Percentiles rank a stretch among this genome's conserved stretches.
These are phyloP conservation scores for Siniperca obscura DNA, from an alignment of 2,797 vertebrate genomes.

Conservation along the genomic window DNA sequence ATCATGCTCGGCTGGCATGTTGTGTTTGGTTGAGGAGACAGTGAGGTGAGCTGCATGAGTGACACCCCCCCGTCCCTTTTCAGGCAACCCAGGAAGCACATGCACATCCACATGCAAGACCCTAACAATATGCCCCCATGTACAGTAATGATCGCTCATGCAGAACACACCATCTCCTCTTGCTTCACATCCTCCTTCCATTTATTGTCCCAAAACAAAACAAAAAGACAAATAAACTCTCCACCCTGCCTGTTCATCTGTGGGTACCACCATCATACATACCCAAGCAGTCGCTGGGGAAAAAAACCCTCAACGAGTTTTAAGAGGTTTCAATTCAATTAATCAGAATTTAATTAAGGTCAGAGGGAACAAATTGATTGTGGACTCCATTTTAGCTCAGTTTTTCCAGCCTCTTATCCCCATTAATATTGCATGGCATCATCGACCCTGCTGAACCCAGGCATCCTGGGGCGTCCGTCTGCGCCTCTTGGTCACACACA, in stretches of 20 bases:
- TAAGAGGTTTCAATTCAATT: constrained; percentile 58
- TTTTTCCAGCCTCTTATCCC: constrained; percentile 73
- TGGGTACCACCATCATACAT: constrained; percentile 80
- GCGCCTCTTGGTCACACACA: constrained; percentile 37
- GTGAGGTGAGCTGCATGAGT: constrained; percentile 76
- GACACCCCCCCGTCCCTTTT: neutral
- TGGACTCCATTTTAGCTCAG: constrained; percentile 52
- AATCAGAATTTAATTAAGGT: constrained; percentile 73
- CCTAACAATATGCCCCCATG: constrained; percentile 25
- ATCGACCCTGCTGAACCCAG: constrained; percentile 63
- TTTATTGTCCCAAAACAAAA: constrained; percentile 35
- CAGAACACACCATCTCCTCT: constrained; percentile 60
- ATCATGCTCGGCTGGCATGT: constrained; percentile 48
- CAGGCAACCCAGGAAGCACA: constrained; percentile 71
- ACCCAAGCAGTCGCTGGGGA: constrained; percentile 58
- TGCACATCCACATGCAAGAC: constrained; percentile 81
- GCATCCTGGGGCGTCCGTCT: constrained; percentile 57
- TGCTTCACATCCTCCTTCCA: constrained; percentile 25
- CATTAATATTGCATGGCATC: constrained; percentile 74
- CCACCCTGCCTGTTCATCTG: constrained; percentile 44
- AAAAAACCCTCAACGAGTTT: constrained; percentile 28
- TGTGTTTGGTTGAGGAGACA: constrained; percentile 40
- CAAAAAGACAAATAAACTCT: constrained; percentile 20
- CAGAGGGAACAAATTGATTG: constrained; percentile 66
- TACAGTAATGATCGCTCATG: constrained; percentile 65